Base-by-base conservation (phyloP, 1,140 invertebrate genomes). In the Tetramorium parvispinum region DNA sequence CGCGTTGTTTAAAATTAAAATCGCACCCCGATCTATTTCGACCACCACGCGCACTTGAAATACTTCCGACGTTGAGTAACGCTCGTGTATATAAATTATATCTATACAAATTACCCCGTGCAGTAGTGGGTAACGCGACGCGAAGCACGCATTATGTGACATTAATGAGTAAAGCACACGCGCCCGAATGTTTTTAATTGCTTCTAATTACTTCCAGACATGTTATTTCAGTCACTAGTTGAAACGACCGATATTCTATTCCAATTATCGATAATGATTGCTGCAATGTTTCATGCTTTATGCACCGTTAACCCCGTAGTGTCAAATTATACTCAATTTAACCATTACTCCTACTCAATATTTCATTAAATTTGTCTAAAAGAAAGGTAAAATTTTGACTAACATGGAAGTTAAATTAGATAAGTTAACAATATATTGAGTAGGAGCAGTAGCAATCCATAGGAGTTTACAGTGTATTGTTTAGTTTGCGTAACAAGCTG, bases 1-100 rank as follows among this genome's bases (percentile, higher is more conserved):
- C 46, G 49, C 43, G 13, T 59, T 27, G 13, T 76, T 78, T 43
- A 77, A 46, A 46, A n/a, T 78, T 78, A 66, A 65, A 49, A 73
- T 77, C 43, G 40, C 24, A 1, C 40, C 11, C 18, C 21, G 18
- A 65, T 65, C 40, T 65, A 78, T 65, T 37, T 75, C 32, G 51
- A 73, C 18, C 43, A n/a, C 24, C 40, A 10, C 32, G 32, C 51
- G n/a, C 27, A 59, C 51, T 76, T 76, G 53, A 59, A 76, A 43
- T 76, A 59, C 37, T 59, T 76, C 21, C 8, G 16, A 6, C 53
- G 53, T 24, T 59, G 32, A 59, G 53, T 43, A 75, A 75, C 37
- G 37, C 53, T 32, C 16, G 65, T 37, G n/a, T 40, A 16, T 21
- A 32, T 32, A 32, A 32, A 32, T 32, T 32, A 32, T 32, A 32